Base-by-base conservation (phyloP, 1,140 invertebrate genomes). In the Spodoptera litura region DNA sequence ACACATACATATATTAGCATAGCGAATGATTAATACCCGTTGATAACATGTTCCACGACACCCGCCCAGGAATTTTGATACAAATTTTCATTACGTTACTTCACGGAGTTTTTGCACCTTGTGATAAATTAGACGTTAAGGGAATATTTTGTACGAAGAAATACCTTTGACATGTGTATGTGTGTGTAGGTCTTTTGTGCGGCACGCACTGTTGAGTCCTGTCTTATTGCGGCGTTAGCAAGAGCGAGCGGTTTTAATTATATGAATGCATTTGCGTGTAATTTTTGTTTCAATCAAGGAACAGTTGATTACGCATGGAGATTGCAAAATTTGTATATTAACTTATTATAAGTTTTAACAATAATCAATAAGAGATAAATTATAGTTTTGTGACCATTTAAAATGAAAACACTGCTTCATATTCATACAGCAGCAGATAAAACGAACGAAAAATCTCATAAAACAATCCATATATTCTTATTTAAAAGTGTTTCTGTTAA, bases 1-100 rank as follows among this genome's bases (percentile, higher is more conserved):
- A 78, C 75, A 81, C 51, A 62, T 68, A 73, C 74, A 80, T 68
- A 73, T 71, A 80, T 82, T 85, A 80, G 73, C 83, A 78, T 79
- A 78, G 74, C 25, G 77, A 81, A 80, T 85, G 83, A 85, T 85
- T 85, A 85, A 85, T 85, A 81, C 68, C 58, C 61, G 51, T 27
- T 71, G 79, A 85, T 85, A 85, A 78, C 79, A 64, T 61, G 52
- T 74, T 66, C 73, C 81, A 61, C 68, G 61, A 70, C 78, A 78
- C 55, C 64, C 55, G 25, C 49, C 59, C 31, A 77, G 62, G 74
- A 77, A 77, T 77, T 77, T 68, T 68, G 74, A 58, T 77, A 68
- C 62, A 77, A 77, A 77, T 77, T 77, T 77, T 77, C 74, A 77
- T 66, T 77, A 59, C 44, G 38, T 25, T 68, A 56, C 53, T 27